Conservation (phyloP, 2,113 vertebrate genomes). For the Oncorhynchus keta region DNA sequence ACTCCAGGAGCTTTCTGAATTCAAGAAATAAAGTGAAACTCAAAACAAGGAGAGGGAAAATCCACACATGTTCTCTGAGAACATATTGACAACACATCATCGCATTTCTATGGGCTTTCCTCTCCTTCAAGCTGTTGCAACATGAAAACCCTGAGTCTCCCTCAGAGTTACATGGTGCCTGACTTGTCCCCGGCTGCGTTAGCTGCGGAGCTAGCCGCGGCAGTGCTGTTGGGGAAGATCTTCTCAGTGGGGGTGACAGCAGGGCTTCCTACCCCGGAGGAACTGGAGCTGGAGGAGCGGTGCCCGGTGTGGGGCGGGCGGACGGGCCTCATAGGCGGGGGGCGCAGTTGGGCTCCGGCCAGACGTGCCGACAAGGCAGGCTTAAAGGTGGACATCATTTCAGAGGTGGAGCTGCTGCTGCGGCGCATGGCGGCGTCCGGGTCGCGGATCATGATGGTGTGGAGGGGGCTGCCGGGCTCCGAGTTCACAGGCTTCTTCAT, state of each 20-base stretch:
- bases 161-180: conserved; percentile 83
- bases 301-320: conserved; percentile 85
- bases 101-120: neutral
- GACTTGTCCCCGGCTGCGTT: conserved; percentile 79
- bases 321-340: conserved; percentile 81
- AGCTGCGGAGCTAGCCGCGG: neutral
- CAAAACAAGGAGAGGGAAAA: conserved; percentile 31
- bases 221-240: conserved; percentile 81
- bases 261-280: conserved; percentile 90
- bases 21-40: conserved; percentile 42
- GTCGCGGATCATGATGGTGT: conserved; percentile 97
- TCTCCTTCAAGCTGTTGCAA: neutral
- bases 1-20: conserved; percentile 38
- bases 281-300: conserved; percentile 94
- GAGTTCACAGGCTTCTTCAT: conserved; percentile 90
- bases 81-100: neutral
- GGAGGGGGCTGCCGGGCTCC: conserved; percentile 90
- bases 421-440: conserved; percentile 93
- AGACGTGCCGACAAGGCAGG: conserved; percentile 87
- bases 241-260: conserved; percentile 95
- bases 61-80: neutral
- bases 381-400: conserved; percentile 99
- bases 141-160: neutral
- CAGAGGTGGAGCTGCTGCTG: conserved; percentile 89
- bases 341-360: conserved; percentile 88